Evolutionary conservation across 2,888 invertebrate genomes (phyloP).

Genomic region (Drepanosiphum platanoidis): DNA sequence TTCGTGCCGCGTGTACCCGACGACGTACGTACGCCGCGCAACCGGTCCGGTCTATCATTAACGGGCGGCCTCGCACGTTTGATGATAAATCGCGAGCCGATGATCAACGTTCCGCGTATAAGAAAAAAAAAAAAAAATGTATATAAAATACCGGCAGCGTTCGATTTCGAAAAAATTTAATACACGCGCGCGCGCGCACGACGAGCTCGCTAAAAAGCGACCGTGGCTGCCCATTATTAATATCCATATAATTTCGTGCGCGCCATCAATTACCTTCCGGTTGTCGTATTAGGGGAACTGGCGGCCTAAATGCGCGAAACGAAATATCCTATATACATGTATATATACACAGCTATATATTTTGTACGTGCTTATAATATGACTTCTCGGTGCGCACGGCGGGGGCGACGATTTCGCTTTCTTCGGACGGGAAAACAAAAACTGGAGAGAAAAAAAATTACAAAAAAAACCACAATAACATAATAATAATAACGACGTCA

Average conservation of each 20-base stretch:
- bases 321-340: no score
- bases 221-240: conserved; percentile 23
- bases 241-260: conserved; percentile 29
- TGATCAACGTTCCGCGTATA: conserved; percentile 5
- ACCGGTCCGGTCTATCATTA: conserved; percentile 24
- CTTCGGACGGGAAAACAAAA: not conserved
- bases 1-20: not conserved
- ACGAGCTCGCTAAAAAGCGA: not conserved
- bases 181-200: not conserved
- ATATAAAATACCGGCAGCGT: not conserved
- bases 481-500: no score
- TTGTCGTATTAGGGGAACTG: not conserved
- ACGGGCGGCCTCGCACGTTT: not conserved
- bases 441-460: not conserved
- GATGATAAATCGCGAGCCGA: conserved; percentile 47
- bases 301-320: conserved; percentile 1
- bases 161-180: conserved; percentile 46
- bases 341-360: no score
- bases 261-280: conserved; percentile 48
- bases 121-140: no score
- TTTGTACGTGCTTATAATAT: no score
- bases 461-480: no score
- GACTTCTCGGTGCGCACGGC: not conserved
- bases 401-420: not conserved
- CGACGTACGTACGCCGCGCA: not conserved